Evolutionary conservation across 1,140 invertebrate genomes (phyloP).

Genomic region (Drosophila arizonae): DNA sequence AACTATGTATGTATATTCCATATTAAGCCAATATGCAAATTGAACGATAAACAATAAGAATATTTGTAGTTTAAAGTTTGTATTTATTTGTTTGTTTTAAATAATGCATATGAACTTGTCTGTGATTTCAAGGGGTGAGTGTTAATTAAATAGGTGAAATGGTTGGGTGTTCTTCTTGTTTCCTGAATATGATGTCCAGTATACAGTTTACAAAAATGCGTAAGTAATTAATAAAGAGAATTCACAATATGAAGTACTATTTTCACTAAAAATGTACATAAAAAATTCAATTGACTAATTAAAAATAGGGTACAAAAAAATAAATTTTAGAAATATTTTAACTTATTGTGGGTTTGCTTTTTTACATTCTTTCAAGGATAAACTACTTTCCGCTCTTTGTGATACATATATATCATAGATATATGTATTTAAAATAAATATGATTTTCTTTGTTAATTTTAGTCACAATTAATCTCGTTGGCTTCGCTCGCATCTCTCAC

Average conservation of each 20-base stretch:
- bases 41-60: constrained; percentile 24
- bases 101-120: constrained; percentile 51
- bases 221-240: constrained; percentile 33
- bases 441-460: constrained; percentile 42
- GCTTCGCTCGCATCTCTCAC: constrained; percentile 45
- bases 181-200: constrained; percentile 19
- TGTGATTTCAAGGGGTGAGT: constrained; percentile 45
- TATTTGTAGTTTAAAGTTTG: constrained; percentile 44
- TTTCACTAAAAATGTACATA: constrained; percentile 58
- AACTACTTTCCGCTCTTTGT: constrained; percentile 7
- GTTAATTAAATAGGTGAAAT: constrained; percentile 45
- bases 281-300: constrained; percentile 74
- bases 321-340: constrained; percentile 22
- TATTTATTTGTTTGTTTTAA: constrained; percentile 64
- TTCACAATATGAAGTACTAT: constrained; percentile 48
- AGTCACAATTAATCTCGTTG: constrained; percentile 76
- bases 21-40: neutral
- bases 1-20: constrained; percentile 15
- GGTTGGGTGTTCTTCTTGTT: constrained; percentile 5
- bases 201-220: constrained; percentile 50
- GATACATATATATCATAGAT: neutral
- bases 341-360: constrained; percentile 11
- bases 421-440: constrained; percentile 25
- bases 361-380: constrained; percentile 1
- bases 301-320: constrained; percentile 48